A percentile compares a stretch with the other conserved stretches of the same genome.
Conservation (phyloP, 2,113 vertebrate species). For the Ceyx cyanopectus region DNA sequence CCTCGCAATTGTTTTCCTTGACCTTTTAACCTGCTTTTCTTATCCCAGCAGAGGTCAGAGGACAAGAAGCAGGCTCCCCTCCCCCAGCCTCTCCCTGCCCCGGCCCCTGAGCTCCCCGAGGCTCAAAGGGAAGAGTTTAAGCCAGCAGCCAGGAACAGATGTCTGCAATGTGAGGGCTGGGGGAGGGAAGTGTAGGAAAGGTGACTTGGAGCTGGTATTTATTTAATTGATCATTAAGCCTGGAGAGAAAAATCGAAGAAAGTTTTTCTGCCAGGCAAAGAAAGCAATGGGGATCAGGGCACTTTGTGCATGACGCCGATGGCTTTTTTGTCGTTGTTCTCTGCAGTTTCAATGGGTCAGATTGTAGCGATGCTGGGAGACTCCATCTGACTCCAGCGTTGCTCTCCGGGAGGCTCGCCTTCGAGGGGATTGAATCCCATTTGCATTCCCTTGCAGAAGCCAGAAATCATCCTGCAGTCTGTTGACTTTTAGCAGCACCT, state of each 20-base stretch:
- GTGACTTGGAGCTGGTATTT: conserved; percentile 14
- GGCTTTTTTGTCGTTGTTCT: neutral
- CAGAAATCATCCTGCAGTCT: neutral
- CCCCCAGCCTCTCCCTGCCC: neutral
- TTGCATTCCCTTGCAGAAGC: neutral
- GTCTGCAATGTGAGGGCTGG: neutral
- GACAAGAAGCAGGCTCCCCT: neutral
- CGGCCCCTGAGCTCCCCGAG: neutral
- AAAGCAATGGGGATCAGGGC: neutral
- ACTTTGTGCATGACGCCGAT: neutral
- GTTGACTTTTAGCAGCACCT: neutral
- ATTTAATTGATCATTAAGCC: conserved; percentile 6
- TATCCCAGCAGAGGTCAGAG: conserved; percentile 17
- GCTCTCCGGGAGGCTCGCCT: neutral
- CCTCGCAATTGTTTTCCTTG: conserved; percentile 44
- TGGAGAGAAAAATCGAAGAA: neutral
- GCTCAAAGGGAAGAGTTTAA: neutral
- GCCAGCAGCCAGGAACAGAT: neutral
- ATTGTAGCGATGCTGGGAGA: neutral
- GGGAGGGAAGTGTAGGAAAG: neutral
- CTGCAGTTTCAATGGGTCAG: neutral
- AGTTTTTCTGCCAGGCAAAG: neutral
- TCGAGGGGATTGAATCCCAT: neutral
- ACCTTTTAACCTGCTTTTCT: conserved; percentile 59
- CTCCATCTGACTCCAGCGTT: neutral